Evolutionary conservation across 2,797 vertebrate species (phyloP), one percentile per base, ranked within the genome.

Genomic region (Rhincodon typus): DNA sequence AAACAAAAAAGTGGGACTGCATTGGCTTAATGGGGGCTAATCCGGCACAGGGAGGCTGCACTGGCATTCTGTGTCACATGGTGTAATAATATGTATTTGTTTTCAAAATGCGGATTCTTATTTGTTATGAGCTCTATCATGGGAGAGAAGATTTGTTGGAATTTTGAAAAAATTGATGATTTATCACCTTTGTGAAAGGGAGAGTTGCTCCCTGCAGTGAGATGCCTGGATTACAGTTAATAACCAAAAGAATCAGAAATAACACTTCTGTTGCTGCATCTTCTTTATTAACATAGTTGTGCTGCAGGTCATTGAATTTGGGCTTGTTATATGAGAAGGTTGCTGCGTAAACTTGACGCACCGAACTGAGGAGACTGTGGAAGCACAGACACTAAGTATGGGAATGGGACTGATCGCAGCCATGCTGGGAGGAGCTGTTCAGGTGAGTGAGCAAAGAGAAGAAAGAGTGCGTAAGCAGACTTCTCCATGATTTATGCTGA

Each of bases 371-470:
- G 97, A 97, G 0, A 96, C 97, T 0, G 97, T 98, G 7, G 98
- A 98, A 96, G 97, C 97, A 0, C 98, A 99, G 97, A 98, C 98
- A 0, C 97, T 99, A 50, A 98, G 98, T 97, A 98, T 99, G 98
- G 98, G 98, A 72, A 98, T 99, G 97, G 98, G 98, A 53, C 97
- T 99, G 1, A 98, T 99, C 97, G 99, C 99, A 0, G 98, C 98
- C 70, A 95, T 99, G 96, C 97, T 99, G 0, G 98, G 98, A 5
- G 98, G 98, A 96, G 98, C 98, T 0, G 96, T 97, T 25, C 97
- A 98, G 98, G 99, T 99, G 19, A 93, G 90, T 27, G 62, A 90
- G 27, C 7, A 42, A n/a, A 21, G 53, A 21, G 17, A 19, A 38
- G 57, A 8, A 15, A 42, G 12, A 21, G 21, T 69, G 10, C 19